Evolutionary conservation across 1,140 invertebrate genomes (phyloP).

Genomic region (Dendrolimus punctatus): DNA sequence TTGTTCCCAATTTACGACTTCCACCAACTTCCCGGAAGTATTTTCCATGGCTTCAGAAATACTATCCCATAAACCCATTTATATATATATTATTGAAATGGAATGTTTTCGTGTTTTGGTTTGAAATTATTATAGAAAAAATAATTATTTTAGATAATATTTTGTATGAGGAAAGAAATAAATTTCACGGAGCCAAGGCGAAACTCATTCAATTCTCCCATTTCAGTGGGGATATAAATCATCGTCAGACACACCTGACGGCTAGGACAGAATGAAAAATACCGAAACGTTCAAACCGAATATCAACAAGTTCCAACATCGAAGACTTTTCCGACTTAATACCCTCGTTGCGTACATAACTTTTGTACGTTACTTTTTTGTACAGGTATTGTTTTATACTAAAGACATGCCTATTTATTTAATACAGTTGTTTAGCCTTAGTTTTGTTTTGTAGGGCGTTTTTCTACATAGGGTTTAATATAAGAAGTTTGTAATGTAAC

Average conservation of each 20-base stretch:
- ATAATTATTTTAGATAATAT: constrained; percentile 15
- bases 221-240: constrained; percentile 45
- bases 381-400: too few relatives aligned
- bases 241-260: constrained; percentile 47
- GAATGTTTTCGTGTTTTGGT: too few relatives aligned
- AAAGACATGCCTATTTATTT: too few relatives aligned
- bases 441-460: too few relatives aligned
- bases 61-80: constrained; percentile 6
- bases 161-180: constrained; percentile 20
- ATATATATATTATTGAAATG: neutral
- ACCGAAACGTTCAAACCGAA: constrained; percentile 24
- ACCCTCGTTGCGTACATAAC: too few relatives aligned
- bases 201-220: constrained; percentile 36
- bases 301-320: constrained; percentile 35
- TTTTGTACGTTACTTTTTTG: too few relatives aligned
- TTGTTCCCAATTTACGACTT: constrained; percentile 22
- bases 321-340: neutral
- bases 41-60: neutral
- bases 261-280: constrained; percentile 42
- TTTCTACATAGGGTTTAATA: too few relatives aligned
- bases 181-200: constrained; percentile 22
- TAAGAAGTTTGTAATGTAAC: too few relatives aligned
- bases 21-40: constrained; percentile 1
- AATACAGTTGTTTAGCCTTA: too few relatives aligned
- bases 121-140: neutral